Conservation (phyloP, 2,113 vertebrate genomes). For the Crotalus tigris region DNA sequence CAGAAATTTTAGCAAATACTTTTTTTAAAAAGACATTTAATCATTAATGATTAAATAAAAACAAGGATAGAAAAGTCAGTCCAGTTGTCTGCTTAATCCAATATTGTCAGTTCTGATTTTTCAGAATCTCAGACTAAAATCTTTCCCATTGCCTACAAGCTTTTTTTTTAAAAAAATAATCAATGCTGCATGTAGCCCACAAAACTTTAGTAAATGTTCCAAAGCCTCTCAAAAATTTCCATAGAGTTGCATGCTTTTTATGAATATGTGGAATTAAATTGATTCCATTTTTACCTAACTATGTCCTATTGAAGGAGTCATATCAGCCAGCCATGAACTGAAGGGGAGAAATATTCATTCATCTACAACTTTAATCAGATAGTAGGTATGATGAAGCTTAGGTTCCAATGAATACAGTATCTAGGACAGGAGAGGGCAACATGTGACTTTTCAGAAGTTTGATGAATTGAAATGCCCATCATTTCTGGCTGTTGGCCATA, state of each 20-base stretch:
- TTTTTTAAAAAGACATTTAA: not conserved
- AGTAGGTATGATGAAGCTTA: not conserved
- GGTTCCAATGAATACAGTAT: not conserved
- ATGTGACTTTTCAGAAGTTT: not conserved
- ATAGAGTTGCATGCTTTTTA: not conserved
- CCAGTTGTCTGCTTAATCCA: not conserved
- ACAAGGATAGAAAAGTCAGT: not conserved
- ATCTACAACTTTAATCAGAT: not conserved
- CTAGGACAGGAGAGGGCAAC: not conserved
- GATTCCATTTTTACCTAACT: not conserved
- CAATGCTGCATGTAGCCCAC: not conserved
- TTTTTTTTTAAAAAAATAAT: not conserved
- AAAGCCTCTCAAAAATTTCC: not conserved
- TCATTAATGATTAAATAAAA: not conserved
- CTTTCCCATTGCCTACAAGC: not conserved
- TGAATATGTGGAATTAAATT: not conserved
- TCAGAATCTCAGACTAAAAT: not conserved
- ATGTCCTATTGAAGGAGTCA: not conserved
- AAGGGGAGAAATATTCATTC: not conserved
- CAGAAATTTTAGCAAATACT: not conserved
- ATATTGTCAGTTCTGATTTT: not conserved
- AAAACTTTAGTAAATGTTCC: not conserved
- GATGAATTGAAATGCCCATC: not conserved
- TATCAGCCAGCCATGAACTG: not conserved
- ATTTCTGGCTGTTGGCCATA: not conserved